Conservation (phyloP, 2,113 vertebrate species). For the Nyctibius bracteatus region DNA sequence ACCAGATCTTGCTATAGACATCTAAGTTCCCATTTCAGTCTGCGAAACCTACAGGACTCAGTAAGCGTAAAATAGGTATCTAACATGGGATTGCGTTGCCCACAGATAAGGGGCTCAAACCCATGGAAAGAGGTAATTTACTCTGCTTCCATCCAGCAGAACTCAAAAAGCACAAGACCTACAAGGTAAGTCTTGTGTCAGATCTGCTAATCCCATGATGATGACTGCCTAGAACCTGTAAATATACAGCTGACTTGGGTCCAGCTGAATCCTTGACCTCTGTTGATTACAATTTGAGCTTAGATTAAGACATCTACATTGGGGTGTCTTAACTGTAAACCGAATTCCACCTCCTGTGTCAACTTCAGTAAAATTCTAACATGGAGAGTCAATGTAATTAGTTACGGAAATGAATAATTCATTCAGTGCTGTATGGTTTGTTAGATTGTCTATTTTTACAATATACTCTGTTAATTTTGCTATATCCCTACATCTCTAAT, state of each 20-base stretch:
- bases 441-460: background rate
- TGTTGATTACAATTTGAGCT: background rate
- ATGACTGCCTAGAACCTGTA: background rate
- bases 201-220: background rate
- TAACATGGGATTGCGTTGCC: background rate
- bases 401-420: background rate
- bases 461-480: background rate
- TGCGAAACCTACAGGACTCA: background rate
- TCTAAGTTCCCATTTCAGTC: background rate
- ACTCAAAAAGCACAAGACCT: background rate
- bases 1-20: background rate
- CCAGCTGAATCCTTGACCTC: background rate
- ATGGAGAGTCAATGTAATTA: background rate
- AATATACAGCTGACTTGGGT: background rate
- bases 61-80: background rate
- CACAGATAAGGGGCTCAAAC: background rate
- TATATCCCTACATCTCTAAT: background rate
- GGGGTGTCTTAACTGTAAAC: background rate
- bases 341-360: background rate
- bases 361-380: background rate
- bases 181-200: background rate
- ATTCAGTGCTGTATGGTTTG: background rate
- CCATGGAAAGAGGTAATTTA: background rate
- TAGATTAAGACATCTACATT: background rate
- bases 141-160: background rate